Evolutionary conservation across 2,797 vertebrate genomes (phyloP).

Genomic region (Channa striata): DNA sequence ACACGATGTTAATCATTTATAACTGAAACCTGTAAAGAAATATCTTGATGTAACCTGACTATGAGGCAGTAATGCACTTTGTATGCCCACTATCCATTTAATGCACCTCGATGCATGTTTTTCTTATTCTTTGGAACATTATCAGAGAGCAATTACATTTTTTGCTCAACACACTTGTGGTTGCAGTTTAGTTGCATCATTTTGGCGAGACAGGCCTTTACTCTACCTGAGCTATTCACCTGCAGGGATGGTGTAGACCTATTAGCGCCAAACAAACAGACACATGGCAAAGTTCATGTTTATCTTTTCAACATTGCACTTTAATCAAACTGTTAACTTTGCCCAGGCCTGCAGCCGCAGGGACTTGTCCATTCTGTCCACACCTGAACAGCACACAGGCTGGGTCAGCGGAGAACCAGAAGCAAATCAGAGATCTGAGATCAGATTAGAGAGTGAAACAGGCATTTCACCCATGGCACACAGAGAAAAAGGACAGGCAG

Average conservation of each 20-base stretch:
- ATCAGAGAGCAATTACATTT: too few species aligned
- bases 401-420: slow-evolving; percentile 29
- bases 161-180: too few species aligned
- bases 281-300: not conserved
- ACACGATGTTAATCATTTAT: too few species aligned
- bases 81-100: too few species aligned
- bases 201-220: too few species aligned
- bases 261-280: not conserved
- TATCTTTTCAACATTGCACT: not conserved
- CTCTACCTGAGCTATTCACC: not conserved
- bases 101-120: too few species aligned
- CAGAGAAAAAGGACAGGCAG: slow-evolving; percentile 33
- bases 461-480: slow-evolving; percentile 28
- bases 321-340: slow-evolving; percentile 6
- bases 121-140: too few species aligned
- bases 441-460: slow-evolving; percentile 8
- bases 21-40: too few species aligned
- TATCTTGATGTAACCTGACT: too few species aligned
- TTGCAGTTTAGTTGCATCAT: too few species aligned
- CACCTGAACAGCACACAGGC: slow-evolving; percentile 26
- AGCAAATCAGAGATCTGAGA: slow-evolving; percentile 18
- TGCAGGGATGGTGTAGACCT: not conserved
- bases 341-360: not conserved
- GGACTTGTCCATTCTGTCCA: slow-evolving; percentile 5
- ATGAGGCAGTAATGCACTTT: too few species aligned